A percentile compares a stretch with the other conserved stretches of the same genome.
Evolutionary conservation across 2,113 vertebrate genomes (phyloP).

Genomic region (Corynorhinus townsendii): DNA sequence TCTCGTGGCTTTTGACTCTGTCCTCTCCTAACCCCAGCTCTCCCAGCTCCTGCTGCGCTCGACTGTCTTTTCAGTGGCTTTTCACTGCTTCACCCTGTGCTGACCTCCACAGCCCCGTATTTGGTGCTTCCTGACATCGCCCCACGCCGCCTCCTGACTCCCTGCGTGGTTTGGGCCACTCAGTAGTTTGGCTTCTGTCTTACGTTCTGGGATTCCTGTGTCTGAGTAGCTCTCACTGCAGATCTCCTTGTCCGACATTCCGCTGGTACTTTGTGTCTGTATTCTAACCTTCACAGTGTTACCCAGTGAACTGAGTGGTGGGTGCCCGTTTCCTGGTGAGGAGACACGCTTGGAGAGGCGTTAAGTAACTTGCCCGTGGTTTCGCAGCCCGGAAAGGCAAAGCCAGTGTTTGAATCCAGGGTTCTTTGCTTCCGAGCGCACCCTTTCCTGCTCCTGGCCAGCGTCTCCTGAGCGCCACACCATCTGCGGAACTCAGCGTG

Average conservation of each 20-base stretch:
- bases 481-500: background rate
- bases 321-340: background rate
- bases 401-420: background rate
- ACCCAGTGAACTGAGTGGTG: background rate
- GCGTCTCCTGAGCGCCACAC: background rate
- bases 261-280: background rate
- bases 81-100: background rate
- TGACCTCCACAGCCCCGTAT: fast-evolving
- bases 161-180: background rate
- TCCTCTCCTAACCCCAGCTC: background rate
- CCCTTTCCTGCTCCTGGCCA: background rate
- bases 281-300: fast-evolving
- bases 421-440: background rate
- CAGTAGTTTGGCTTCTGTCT: background rate
- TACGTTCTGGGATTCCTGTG: background rate
- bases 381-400: background rate
- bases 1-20: background rate
- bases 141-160: background rate
- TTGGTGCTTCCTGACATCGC: background rate
- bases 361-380: background rate
- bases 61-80: background rate
- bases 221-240: background rate
- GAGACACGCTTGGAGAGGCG: background rate
- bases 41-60: fast-evolving
- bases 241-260: fast-evolving